Evolutionary conservation across 2,113 vertebrate species (phyloP), one percentile per base, ranked within the genome.

Genomic region (Triplophysa tibetana): DNA sequence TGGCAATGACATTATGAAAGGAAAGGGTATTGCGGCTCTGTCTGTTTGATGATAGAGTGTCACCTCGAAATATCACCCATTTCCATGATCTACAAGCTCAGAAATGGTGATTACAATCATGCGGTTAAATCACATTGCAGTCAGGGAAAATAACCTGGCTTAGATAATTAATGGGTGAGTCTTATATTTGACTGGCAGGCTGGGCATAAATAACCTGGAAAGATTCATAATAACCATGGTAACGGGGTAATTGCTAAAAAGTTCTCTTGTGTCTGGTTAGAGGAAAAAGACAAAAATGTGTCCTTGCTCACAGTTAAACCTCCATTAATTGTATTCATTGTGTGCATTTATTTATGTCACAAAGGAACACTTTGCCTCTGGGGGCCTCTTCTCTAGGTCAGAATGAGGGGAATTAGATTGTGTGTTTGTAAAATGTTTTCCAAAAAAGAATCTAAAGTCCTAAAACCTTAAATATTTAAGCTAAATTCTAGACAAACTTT

Each of bases 141-240:
- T 76, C 75, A 66, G 79, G 79, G 75, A 89, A 86, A 90, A 89
- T 84, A 86, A 86, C 86, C 88, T 83, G 86, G 80, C 83, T 85
- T 84, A 84, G 90, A 90, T 92, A 92, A 92, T 92, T 87, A 90
- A 83, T 48, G 89, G 89, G 85, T 90, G 86, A 89, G 85, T 82
- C 87, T 80, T 62, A 77, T 61, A 64, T 78, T 85, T 90, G 91
- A 91, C 88, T 92, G 89, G 83, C 91, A 92, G 86, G 87, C 85
- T 82, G 81, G 80, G 85, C 87, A 89, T 91, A 88, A 92, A 92
- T 93, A 91, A 92, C 88, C 88, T 87, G 85, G 86, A 90, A 91
- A 92, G 91, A 92, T 91, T 89, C 87, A 78, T 85, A 89, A 91
- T 89, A 90, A 92, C 90, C 87, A 91, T 91, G 87, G 90, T 88